phyloP scores from a whole-genome alignment of 2,113 vertebrate species.

The Tachysurus vachellii region DNA sequence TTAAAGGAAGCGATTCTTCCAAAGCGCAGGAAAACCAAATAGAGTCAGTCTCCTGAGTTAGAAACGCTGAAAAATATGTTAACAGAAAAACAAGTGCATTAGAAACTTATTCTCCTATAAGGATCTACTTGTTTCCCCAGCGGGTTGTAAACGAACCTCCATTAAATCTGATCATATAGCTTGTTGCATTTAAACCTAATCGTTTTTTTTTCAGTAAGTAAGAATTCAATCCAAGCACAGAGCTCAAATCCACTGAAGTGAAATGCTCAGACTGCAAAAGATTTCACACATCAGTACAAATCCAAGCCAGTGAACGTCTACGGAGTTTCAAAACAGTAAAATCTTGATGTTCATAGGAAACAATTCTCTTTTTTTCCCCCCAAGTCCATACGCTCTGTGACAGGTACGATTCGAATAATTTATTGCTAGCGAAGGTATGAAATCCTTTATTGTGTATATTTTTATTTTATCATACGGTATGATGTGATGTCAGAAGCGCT shows the following conservation, averaged over 20 bases:
- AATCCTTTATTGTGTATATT: not conserved
- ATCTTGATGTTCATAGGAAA: not conserved
- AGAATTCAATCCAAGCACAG: not conserved
- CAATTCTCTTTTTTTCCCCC: no score
- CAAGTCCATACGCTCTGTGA: not conserved
- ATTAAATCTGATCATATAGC: not conserved
- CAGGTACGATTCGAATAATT: not conserved
- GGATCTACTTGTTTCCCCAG: not conserved
- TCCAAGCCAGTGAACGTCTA: not conserved
- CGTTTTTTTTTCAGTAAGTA: not conserved
- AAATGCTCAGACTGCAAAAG: not conserved
- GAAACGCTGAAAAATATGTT: no score
- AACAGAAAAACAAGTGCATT: not conserved
- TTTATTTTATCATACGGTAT: no score
- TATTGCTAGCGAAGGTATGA: not conserved
- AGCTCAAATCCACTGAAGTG: not conserved
- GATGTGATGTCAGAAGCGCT: no score
- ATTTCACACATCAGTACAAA: not conserved
- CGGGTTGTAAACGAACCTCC: not conserved
- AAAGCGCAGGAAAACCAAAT: not conserved
- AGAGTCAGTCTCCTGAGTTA: not conserved
- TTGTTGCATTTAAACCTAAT: not conserved
- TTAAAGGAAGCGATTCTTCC: not conserved
- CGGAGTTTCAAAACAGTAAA: not conserved
- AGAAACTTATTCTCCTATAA: not conserved